Evolutionary conservation across 2,888 invertebrate genomes (phyloP).

Genomic region (Agonum fuliginosum): DNA sequence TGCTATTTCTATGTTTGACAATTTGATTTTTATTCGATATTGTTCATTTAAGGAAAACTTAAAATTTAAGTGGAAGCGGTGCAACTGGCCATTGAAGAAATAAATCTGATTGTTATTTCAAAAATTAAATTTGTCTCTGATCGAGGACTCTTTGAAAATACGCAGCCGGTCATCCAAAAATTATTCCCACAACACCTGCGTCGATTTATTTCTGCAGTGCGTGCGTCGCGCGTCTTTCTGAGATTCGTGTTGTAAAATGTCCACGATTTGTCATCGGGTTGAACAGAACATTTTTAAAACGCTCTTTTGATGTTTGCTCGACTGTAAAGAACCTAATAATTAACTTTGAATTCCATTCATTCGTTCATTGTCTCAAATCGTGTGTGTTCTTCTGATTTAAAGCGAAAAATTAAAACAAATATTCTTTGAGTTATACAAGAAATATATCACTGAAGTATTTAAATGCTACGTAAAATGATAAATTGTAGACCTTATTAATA

Average conservation of each 20-base stretch:
- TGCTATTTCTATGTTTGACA: no score
- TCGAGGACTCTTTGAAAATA: slow-evolving; percentile 2
- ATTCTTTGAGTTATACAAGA: slow-evolving; percentile 13
- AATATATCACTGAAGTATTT: not conserved
- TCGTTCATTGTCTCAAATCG: slow-evolving; percentile 41
- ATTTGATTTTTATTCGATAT: no score
- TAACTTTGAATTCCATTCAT: slow-evolving; percentile 31
- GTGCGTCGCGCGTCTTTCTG: slow-evolving; percentile 22
- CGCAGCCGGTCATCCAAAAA: slow-evolving; percentile 20
- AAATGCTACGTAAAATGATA: not conserved
- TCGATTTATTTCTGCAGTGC: slow-evolving; percentile 34
- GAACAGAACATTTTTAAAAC: slow-evolving; percentile 46
- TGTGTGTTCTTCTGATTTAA: slow-evolving; percentile 17
- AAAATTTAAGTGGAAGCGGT: no score
- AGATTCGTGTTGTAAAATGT: slow-evolving; percentile 41
- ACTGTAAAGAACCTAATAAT: slow-evolving; percentile 41
- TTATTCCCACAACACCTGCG: not conserved
- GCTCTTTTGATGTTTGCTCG: slow-evolving; percentile 45
- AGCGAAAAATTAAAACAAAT: slow-evolving; percentile 2
- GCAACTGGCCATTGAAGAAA: no score
- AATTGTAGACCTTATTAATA: slow-evolving; percentile 7
- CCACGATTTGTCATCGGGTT: slow-evolving; percentile 43
- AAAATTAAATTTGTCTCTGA: slow-evolving; percentile 9
- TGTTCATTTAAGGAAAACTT: no score
- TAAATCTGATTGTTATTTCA: not conserved